Conservation (phyloP, 35 echinoderm and acorn worm genomes). For the Ptychodera flava region DNA sequence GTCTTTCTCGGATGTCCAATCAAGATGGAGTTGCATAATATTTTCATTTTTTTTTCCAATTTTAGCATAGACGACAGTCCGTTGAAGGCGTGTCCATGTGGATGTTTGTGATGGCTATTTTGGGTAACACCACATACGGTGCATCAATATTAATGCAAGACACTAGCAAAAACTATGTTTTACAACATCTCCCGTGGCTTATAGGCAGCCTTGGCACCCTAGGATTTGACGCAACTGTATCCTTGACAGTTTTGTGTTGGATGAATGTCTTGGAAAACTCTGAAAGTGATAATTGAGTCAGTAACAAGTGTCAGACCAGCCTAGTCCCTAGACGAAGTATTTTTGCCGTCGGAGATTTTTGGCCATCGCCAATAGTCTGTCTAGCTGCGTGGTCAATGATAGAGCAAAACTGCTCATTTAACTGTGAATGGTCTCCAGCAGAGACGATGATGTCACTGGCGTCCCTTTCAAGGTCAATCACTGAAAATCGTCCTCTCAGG, state of each 20-base stretch:
- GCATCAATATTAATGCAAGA: slow-evolving; percentile 47
- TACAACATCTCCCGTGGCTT: slow-evolving; percentile 87
- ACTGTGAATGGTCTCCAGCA: too few species aligned
- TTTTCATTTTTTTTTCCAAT: not conserved
- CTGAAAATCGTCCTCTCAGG: too few species aligned
- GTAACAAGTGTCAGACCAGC: too few species aligned
- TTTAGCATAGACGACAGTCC: slow-evolving; percentile 58
- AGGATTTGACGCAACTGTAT: slow-evolving; percentile 85
- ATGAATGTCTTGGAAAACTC: too few species aligned
- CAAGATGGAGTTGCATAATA: not conserved
- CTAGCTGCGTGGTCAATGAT: too few species aligned
- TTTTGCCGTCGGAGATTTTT: too few species aligned
- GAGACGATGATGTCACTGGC: too few species aligned
- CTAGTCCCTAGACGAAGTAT: too few species aligned
- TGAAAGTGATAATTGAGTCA: too few species aligned
- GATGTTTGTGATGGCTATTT: slow-evolving; percentile 84
- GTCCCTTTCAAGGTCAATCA: too few species aligned
- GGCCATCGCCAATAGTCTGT: too few species aligned
- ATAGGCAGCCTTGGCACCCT: slow-evolving; percentile 84
- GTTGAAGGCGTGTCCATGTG: slow-evolving; percentile 78
- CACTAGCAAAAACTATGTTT: slow-evolving; percentile 41
- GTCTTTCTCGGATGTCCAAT: not conserved
- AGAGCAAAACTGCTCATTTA: too few species aligned
- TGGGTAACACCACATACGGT: slow-evolving; percentile 83
- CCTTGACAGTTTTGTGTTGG: slow-evolving; percentile 37